phyloP scores from a whole-genome alignment of 2,888 invertebrate species.

The Diachrysia chrysitis region DNA sequence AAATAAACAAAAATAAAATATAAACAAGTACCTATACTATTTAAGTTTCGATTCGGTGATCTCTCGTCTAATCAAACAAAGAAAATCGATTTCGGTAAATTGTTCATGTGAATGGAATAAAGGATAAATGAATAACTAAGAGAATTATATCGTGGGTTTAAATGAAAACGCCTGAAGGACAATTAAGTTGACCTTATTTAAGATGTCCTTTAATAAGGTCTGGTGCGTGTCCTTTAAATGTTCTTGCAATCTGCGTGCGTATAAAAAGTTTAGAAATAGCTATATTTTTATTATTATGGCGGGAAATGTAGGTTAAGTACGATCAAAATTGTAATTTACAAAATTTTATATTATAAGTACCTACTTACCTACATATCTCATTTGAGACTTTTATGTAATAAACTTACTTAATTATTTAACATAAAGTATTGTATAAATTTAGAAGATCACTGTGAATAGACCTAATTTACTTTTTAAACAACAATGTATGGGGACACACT shows the following conservation, averaged over 20 bases:
- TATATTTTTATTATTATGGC: neutral
- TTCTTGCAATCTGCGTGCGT: conserved; percentile 4
- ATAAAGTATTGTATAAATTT: no score
- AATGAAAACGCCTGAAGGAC: neutral
- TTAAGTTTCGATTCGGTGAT: no score
- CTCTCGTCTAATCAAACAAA: neutral
- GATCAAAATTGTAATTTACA: neutral
- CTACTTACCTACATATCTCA: no score
- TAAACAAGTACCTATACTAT: no score
- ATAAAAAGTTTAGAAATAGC: neutral
- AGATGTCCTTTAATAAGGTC: neutral
- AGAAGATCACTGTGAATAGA: neutral
- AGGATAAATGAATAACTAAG: neutral
- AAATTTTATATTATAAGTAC: no score
- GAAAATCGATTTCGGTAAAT: neutral
- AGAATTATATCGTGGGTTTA: conserved; percentile 1
- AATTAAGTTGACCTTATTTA: neutral
- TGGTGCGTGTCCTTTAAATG: conserved; percentile 1
- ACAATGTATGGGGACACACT: conserved; percentile 41
- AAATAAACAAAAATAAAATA: no score
- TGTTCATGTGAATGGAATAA: neutral
- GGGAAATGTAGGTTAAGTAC: neutral
- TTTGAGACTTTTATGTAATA: no score
- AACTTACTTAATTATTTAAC: no score
- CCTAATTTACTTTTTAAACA: neutral